Base-by-base conservation (phyloP, 1,140 invertebrate genomes). In the Drosophila neocordata region DNA sequence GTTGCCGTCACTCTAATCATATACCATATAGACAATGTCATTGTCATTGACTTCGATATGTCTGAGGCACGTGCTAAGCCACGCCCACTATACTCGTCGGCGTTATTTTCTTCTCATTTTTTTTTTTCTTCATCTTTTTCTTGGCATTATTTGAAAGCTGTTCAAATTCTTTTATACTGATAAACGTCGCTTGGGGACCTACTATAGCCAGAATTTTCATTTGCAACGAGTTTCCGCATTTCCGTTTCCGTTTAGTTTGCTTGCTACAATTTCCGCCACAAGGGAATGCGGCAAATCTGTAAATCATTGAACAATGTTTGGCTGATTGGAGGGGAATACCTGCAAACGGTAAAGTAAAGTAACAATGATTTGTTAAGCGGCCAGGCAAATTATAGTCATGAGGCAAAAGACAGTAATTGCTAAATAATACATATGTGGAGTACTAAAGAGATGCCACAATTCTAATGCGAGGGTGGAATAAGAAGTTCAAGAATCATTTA, bases 201-300 rank as follows among this genome's bases (percentile, higher is more conserved):
- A 48, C 15, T 20, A 20, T 48, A 13, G 41, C n/a, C 15, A 48
- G 41, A 48, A 71, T 87, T 87, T 85, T 87, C 78, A 78, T 78
- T 72, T 81, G 69, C 64, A 67, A 65, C 52, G 61, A 76, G 64
- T 87, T 85, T 87, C 66, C 82, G 82, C 81, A 87, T 85, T 85
- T 85, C 81, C 81, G 81, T 64, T 85, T 87, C 81, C 81, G 81
- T 48, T 34, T 48, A 38, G 62, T 73, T 63, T 18, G 56, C 48
- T 37, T 37, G 22, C 52, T 59, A 22, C 12, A 56, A 68, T 69
- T 81, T 84, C 77, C 82, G 81, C 65, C 78, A 41, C 66, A 79
- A 69, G 72, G 37, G 15, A 18, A 56, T 76, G 64, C 55, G 69
- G 65, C 58, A 35, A 48, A 62, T 56, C 57, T 62, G 73, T 65